Base-by-base conservation (phyloP, 2,888 invertebrate genomes). In the Lathronympha strigana region DNA sequence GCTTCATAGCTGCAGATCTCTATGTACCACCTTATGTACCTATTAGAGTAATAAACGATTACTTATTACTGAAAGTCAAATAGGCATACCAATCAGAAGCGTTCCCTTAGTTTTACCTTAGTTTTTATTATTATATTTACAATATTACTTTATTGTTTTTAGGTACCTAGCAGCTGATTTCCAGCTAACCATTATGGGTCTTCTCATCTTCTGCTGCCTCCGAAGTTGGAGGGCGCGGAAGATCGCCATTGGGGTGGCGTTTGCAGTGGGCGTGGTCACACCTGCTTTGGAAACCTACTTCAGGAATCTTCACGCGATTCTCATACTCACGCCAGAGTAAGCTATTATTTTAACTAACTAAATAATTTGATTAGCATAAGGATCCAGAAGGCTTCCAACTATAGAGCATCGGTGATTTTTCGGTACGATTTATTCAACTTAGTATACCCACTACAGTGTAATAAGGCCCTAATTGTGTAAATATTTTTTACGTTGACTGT, bases 141-240 rank as follows among this genome's bases (percentile, higher is more conserved):
- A 36, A 8, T n/a, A 38, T 6, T 21, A 8, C 43, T 51, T 31
- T 15, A 8, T 2, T n/a, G n/a, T n/a, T 33, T 36, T 5, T 25
- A 63, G 63, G 63, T 63, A 63, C 9, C 19, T 63, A n/a, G 63
- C 63, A 23, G 57, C 50, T 0, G 84, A 84, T 58, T 73, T 71
- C 38, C 83, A 84, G 64, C 68, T 83, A 11, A 79, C 70, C 61
- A 62, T 63, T 17, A 0, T 78, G 1, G 78, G 77, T 0, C 31
- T 76, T 5, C n/a, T 75, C 1, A 50, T 79, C n/a, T 77, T 73
- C 62, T 50, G 51, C 72, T 3, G 19, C 45, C 3, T 73, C 69
- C 51, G 63, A 38, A 17, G 64, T 4, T 9, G 43, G 49, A 43
- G 61, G 17, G 25, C 60, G 6, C 68, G 69, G 28, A 68, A 67